Percentiles rank a stretch among this genome's conserved stretches.
These are phyloP conservation scores for Acrocera orbiculus DNA, from an alignment of 2,888 invertebrate genomes.

Conservation along the genomic window DNA sequence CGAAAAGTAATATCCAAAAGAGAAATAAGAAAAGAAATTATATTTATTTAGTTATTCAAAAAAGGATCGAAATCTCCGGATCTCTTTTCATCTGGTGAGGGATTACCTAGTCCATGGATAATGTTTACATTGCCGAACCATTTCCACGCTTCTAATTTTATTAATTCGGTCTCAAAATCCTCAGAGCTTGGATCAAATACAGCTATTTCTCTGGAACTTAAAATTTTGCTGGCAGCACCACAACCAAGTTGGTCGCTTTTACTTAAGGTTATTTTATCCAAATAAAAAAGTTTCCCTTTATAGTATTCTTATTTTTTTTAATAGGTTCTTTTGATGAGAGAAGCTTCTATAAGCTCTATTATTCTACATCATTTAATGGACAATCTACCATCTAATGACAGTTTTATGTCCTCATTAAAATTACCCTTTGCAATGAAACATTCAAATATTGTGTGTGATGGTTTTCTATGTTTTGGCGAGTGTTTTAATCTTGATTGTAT, in stretches of 20 bases:
- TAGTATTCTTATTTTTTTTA: constrained; percentile 11
- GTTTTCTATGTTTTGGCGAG: constrained; percentile 54
- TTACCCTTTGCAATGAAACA: constrained; percentile 28
- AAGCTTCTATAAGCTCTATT: constrained; percentile 43
- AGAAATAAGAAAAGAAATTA: no score
- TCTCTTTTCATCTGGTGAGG: constrained; percentile 36
- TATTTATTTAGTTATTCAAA: no score
- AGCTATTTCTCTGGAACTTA: constrained; percentile 49
- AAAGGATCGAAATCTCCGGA: constrained; percentile 39
- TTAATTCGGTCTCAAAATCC: constrained; percentile 28
- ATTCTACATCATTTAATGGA: constrained; percentile 37
- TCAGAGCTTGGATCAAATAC: constrained; percentile 39
- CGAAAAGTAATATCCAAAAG: no score
- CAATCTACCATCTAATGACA: constrained; percentile 32
- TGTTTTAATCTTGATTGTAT: constrained; percentile 32
- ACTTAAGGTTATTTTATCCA: constrained; percentile 40
- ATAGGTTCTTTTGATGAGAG: constrained; percentile 53
- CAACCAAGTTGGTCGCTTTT: constrained; percentile 61
- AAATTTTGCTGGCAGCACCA: constrained; percentile 55
- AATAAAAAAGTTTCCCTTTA: neutral
- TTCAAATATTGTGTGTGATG: constrained; percentile 35
- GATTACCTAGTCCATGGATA: constrained; percentile 49
- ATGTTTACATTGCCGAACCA: constrained; percentile 47
- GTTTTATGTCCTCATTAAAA: constrained; percentile 25
- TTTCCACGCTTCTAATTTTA: constrained; percentile 33